Percentiles rank a stretch among this genome's conserved stretches.
Evolutionary conservation across 2,797 vertebrate genomes (phyloP).

Genomic region (Scleropages formosus): DNA sequence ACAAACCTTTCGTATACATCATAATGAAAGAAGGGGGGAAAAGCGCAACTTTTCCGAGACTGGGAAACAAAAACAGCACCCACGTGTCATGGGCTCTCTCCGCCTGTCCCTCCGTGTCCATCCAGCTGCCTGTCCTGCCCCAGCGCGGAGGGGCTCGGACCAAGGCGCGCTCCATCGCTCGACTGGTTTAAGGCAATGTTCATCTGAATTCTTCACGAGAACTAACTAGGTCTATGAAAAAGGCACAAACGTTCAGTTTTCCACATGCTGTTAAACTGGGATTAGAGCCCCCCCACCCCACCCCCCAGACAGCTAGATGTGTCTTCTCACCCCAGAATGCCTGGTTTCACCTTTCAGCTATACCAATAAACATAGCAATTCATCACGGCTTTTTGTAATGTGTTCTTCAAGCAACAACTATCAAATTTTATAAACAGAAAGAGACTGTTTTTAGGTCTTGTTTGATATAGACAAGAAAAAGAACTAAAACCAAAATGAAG

Average conservation of each 20-base stretch:
- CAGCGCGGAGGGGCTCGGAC: conserved; percentile 13
- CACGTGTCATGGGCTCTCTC: conserved; percentile 59
- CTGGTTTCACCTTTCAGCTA: conserved; percentile 39
- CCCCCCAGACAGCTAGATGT: conserved; percentile 27
- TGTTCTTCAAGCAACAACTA: conserved; percentile 50
- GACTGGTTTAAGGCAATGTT: conserved; percentile 89
- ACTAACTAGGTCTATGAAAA: conserved; percentile 74
- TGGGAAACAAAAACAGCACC: conserved; percentile 57
- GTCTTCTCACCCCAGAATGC: conserved; percentile 46
- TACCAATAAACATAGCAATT: conserved; percentile 38
- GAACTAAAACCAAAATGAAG: conserved; percentile 26
- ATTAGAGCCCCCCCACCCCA: conserved; percentile 61
- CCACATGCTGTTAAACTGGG: conserved; percentile 64
- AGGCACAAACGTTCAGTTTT: conserved; percentile 86
- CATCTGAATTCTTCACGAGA: conserved; percentile 78
- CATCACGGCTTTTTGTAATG: conserved; percentile 28
- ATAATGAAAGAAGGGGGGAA: conserved; percentile 38
- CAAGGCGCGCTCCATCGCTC: conserved; percentile 51
- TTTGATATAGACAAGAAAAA: conserved; percentile 41
- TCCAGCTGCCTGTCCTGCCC: conserved; percentile 46
- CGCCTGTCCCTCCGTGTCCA: conserved; percentile 62
- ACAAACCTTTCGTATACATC: conserved; percentile 40
- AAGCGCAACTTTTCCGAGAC: conserved; percentile 20
- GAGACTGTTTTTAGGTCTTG: conserved; percentile 44
- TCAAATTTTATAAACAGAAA: conserved; percentile 55